These are phyloP conservation scores for Glyptemys insculpta DNA, from an alignment of 2,797 vertebrate genomes.

Conservation along the genomic window DNA sequence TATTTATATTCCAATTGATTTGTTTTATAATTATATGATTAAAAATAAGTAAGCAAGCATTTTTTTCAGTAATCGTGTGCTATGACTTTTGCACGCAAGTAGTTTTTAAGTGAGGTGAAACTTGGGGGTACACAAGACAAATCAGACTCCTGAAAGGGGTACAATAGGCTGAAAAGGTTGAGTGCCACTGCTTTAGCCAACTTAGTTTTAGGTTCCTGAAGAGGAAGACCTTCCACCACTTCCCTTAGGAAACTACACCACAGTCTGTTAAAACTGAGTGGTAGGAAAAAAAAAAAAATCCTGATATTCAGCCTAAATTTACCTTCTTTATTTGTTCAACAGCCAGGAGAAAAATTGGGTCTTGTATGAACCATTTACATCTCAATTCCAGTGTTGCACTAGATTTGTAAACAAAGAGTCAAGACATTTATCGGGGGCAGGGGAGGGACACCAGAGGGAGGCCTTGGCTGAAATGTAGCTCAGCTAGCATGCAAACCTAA, in stretches of 20 bases:
- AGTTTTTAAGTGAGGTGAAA: too few species aligned
- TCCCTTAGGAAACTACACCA: neutral
- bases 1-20: too few species aligned
- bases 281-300: neutral
- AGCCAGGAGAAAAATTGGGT: neutral
- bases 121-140: too few species aligned
- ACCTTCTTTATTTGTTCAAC: neutral
- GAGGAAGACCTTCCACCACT: neutral
- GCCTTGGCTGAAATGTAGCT: neutral
- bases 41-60: too few species aligned
- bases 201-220: slow-evolving; percentile 6
- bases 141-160: too few species aligned
- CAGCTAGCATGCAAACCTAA: neutral
- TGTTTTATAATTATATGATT: too few species aligned
- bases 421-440: neutral
- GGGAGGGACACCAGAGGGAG: neutral
- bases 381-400: neutral
- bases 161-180: too few species aligned
- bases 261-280: neutral
- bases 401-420: neutral
- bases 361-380: neutral
- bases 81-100: too few species aligned
- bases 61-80: too few species aligned
- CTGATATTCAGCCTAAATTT: slow-evolving; percentile 3
- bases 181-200: neutral